A percentile compares a stretch with the other conserved stretches of the same genome.
These are phyloP conservation scores for Eupithecia subumbrata DNA, from an alignment of 2,888 invertebrate genomes.

Conservation along the genomic window DNA sequence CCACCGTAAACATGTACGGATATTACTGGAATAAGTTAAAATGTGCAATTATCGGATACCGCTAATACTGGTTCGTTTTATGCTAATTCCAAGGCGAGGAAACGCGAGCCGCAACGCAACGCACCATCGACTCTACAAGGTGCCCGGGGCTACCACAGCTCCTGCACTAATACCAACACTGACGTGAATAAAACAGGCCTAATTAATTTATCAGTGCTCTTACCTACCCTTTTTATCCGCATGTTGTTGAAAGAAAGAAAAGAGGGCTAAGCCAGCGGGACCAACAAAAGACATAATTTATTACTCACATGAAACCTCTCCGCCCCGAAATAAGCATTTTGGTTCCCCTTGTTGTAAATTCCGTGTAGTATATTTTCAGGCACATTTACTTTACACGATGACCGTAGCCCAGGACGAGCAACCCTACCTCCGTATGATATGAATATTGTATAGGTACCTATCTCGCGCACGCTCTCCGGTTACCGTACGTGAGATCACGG, in stretches of 20 bases:
- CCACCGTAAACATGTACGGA: conserved; percentile 7
- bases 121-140: conserved; percentile 33
- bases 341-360: conserved; percentile 5
- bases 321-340: background rate
- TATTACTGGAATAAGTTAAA: conserved; percentile 25
- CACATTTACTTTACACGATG: background rate
- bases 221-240: background rate
- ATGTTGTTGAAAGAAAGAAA: background rate
- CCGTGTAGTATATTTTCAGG: conserved; percentile 17
- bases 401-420: conserved; percentile 13
- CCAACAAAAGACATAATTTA: background rate
- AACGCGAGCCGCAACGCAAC: conserved; percentile 48
- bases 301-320: background rate
- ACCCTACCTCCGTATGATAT: conserved; percentile 34
- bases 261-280: background rate
- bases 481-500: conserved; percentile 21
- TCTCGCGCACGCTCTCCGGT: conserved; percentile 41
- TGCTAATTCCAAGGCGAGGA: conserved; percentile 35
- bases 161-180: background rate
- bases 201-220: background rate
- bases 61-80: conserved; percentile 19
- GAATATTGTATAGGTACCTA: conserved; percentile 43
- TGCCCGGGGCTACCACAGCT: conserved; percentile 16
- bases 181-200: background rate
- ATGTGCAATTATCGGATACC: conserved; percentile 27